Evolutionary conservation across 2,888 invertebrate genomes (phyloP), one percentile per base, ranked within the genome.

Genomic region (Athrips mouffetella): DNA sequence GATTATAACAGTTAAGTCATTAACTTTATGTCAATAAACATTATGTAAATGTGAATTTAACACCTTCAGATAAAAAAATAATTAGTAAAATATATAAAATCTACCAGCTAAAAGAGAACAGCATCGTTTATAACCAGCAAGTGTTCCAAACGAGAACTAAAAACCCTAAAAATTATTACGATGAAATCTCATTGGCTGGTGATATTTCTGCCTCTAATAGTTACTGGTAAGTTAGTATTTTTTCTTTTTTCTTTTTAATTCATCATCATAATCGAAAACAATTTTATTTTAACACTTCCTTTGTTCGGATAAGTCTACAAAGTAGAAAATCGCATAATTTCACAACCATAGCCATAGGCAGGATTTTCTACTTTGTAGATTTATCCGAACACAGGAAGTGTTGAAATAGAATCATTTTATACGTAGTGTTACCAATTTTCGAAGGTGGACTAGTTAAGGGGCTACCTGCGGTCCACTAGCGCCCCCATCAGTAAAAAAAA

Each of bases 181-280:
- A 49, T 59, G 45, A 42, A 47, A 42, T 47, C 45, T 21, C 60
- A 65, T 50, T 39, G 70, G 41, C 45, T 76, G 45, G 55, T 70
- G 23, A 41, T 71, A 31, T 35, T 60, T 5, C 40, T 71, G 21
- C 60, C 63, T 2, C 49, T 74, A 15, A 45, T 70, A 7, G 57
- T 57, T 2, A 57, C 62, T 41, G 75, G 77, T 76, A 55, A 69
- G 76, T 31, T 57, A 23, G 55, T 29, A 41, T n/a, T n/a, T n/a
- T 58, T 47, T 8, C 11, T 6, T 7, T 4, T 15, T 15, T 10
- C 1, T 16, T 1, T 15, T 13, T n/a, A n/a, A n/a, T 13, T 7
- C 16, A n/a, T n/a, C n/a, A n/a, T n/a, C n/a, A n/a, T n/a, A n/a
- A n/a, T n/a, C n/a, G n/a, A n/a, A n/a, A n/a, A n/a, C n/a, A n/a